Conservation (phyloP, 2,113 vertebrate genomes). For the Clarias batrachus region DNA sequence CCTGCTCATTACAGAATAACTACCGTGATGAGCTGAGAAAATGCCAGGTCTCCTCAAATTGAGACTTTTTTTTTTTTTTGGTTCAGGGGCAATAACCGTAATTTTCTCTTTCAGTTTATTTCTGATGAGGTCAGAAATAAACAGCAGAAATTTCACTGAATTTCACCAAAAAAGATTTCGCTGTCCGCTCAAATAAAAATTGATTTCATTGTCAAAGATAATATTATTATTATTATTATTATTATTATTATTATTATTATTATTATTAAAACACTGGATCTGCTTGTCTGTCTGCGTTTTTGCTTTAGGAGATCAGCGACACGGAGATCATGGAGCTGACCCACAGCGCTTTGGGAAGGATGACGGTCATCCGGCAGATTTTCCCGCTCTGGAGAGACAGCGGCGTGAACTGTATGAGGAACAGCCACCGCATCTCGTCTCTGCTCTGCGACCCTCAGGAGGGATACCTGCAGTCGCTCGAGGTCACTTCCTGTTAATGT, state of each 20-base stretch:
- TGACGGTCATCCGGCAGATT: conserved; percentile 95
- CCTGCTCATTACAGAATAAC: not conserved
- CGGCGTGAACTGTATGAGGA: conserved; percentile 84
- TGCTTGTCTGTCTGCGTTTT: not conserved
- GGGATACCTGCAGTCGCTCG: conserved; percentile 93
- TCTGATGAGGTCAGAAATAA: not conserved
- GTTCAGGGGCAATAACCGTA: not conserved
- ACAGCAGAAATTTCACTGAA: not conserved
- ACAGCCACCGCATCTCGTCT: conserved; percentile 92
- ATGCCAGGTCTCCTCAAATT: not conserved
- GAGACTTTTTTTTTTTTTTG: not conserved
- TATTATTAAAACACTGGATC: not conserved
- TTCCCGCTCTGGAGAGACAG: conserved; percentile 87
- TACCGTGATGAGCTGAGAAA: not conserved
- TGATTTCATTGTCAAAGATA: not conserved
- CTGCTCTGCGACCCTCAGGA: conserved; percentile 94
- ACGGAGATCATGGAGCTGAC: conserved; percentile 92
- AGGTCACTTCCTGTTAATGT: conserved; percentile 74
- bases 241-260: no score
- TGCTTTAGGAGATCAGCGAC: conserved; percentile 92
- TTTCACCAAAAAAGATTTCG: not conserved
- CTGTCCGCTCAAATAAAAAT: not conserved
- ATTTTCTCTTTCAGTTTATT: no score
- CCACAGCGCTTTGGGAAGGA: conserved; percentile 90
- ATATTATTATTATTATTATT: no score